These are phyloP conservation scores for Sardina pilchardus DNA, from an alignment of 2,113 vertebrate species.

Conservation along the genomic window DNA sequence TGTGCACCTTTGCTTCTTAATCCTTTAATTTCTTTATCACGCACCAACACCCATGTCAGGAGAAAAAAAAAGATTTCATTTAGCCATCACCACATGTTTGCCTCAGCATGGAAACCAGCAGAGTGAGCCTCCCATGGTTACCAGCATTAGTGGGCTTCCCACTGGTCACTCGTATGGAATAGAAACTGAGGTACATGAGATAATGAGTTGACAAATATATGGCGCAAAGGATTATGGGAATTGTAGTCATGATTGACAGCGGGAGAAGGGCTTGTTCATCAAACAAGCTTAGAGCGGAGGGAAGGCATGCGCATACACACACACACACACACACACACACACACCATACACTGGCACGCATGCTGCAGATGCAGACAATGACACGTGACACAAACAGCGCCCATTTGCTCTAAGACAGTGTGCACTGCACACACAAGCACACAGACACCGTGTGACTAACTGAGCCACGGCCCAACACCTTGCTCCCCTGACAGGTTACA, in stretches of 20 bases:
- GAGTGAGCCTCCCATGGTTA: neutral
- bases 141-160: neutral
- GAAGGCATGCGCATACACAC: neutral
- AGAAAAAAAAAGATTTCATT: neutral
- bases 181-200: neutral
- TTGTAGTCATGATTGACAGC: neutral
- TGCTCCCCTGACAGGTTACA: conserved; percentile 4
- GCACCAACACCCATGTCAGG: neutral
- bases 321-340: neutral
- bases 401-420: neutral
- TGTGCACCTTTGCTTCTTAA: conserved; percentile 11
- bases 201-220: neutral
- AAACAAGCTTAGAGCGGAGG: neutral
- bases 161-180: neutral
- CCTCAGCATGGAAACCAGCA: neutral
- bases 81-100: neutral
- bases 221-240: neutral
- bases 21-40: conserved; percentile 3
- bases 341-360: neutral
- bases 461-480: neutral
- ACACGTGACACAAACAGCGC: neutral
- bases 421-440: neutral
- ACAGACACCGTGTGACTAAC: neutral
- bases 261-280: neutral
- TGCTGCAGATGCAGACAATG: neutral